Evolutionary conservation across 2,113 vertebrate genomes (phyloP), one percentile per base, ranked within the genome.

Genomic region (Anarhynchus alexandrinus): DNA sequence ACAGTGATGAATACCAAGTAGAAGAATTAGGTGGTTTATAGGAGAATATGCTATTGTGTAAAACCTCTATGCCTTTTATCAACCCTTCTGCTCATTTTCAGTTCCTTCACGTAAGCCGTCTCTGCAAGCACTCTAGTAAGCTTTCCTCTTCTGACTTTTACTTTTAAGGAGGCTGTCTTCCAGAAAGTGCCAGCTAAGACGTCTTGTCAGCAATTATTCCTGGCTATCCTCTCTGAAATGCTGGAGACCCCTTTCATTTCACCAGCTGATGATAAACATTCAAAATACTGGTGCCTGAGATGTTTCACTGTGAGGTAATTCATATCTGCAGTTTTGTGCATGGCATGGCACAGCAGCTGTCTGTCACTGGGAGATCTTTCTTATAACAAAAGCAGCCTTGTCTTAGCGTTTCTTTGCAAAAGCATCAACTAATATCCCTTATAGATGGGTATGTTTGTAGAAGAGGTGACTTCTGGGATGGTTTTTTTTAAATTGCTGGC

Each of bases 1-100:
- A 97, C 97, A 97, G 96, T 97, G 98, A 98, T 98, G 98, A 98
- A 98, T 98, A 98, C 98, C 93, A 97, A 98, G 97, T 38, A 95
- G 97, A 95, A 97, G 97, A 97, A 98, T 98, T 97, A 98, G 98
- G 97, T 98, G 96, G 96, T 97, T 98, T 89, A 57, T 94, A 95
- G 97, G 97, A 98, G 97, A 98, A 97, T 98, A 97, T 98, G 94
- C 97, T 94, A 97, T 98, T 99, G 97, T 98, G 96, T 82, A 84
- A 72, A 88, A 91, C 71, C 88, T 83, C 88, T 51, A 57, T 97
- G 96, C 88, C 96, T 97, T 98, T 98, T 98, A 97, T 98, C 98
- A 97, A 52, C 71, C 97, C 98, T 97, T 97, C 98, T 98, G 98
- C 97, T 98, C 98, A 92, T 97, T 98, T 98, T 97, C 98, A 98